Percentiles rank a stretch among this genome's conserved stretches.
phyloP scores from a whole-genome alignment of 2,113 vertebrate species.

The Notothenia coriiceps region DNA sequence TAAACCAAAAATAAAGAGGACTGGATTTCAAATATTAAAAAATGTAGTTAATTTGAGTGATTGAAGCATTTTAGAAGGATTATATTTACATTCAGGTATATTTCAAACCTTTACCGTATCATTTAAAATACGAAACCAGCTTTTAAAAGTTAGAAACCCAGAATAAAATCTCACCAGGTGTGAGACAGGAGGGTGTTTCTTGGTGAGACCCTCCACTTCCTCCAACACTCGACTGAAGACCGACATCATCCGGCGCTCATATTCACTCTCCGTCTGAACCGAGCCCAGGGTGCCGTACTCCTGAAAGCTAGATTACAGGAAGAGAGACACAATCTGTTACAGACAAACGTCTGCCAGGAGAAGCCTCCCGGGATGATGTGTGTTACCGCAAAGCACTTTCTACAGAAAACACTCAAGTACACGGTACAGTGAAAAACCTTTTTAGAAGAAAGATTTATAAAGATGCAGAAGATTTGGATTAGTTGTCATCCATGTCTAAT shows the following conservation, averaged over 20 bases:
- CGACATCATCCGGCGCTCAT: conserved; percentile 94
- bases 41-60: too few relatives aligned
- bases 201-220: conserved; percentile 93
- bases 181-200: conserved; percentile 96
- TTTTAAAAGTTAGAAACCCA: too few relatives aligned
- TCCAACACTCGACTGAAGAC: conserved; percentile 94
- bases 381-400: conserved; percentile 6
- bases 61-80: too few relatives aligned
- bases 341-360: neutral
- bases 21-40: too few relatives aligned
- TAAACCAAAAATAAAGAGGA: too few relatives aligned
- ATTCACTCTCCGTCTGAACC: conserved; percentile 91
- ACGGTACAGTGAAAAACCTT: neutral
- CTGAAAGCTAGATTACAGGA: conserved; percentile 88
- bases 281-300: conserved; percentile 88
- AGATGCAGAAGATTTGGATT: conserved; percentile 7
- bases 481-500: neutral
- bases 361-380: neutral
- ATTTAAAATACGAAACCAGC: too few relatives aligned
- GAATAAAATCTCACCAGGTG: conserved; percentile 87
- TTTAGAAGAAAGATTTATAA: neutral
- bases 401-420: neutral
- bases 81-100: too few relatives aligned
- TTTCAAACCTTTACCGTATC: too few relatives aligned
- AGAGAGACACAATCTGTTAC: conserved; percentile 9